Evolutionary conservation across 2,888 invertebrate genomes (phyloP), one percentile per base, ranked within the genome.

Genomic region (Stomorhina lunata): DNA sequence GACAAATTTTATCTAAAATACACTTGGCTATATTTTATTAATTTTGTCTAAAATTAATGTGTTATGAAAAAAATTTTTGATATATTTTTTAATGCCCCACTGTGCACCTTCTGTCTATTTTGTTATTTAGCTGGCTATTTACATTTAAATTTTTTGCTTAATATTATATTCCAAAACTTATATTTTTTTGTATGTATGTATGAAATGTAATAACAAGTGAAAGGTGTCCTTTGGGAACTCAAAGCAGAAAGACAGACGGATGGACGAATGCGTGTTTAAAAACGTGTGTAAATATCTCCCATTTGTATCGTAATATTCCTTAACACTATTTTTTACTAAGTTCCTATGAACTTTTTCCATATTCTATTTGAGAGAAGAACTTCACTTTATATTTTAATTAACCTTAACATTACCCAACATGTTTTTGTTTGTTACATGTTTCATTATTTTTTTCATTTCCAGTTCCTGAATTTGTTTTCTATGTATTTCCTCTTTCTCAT

Each of bases 151-250:
- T 48, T 73, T 66, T 66, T 37, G 29, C 57, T 48, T n/a, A 37
- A 59, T 72, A 59, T 25, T 59, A 72, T 72, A 72, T 72, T 72
- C 48, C 53, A 53, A 61, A 69, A 53, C 17, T 50, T 27, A 20
- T 15, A 53, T 78, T 22, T 48, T 43, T 65, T 20, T 34, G n/a
- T 12, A n/a, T 29, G 43, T 69, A 79, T 82, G 79, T 71, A 75
- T n/a, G n/a, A n/a, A 82, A 82, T 82, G 75, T 82, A 82, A 79
- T 76, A 82, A 79, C 82, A 82, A 82, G 71, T 82, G 69, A 76
- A 82, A 82, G 82, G 79, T 82, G 75, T 82, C 82, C 82, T 79
- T 82, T 82, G 82, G 82, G 82, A 82, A 48, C 59, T 61, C 32
- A 43, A 63, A 65, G 29, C 40, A 72, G 48, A 59, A 4, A 63